These are phyloP conservation scores for Eupithecia subfuscata DNA, from an alignment of 2,888 invertebrate genomes.

Conservation along the genomic window DNA sequence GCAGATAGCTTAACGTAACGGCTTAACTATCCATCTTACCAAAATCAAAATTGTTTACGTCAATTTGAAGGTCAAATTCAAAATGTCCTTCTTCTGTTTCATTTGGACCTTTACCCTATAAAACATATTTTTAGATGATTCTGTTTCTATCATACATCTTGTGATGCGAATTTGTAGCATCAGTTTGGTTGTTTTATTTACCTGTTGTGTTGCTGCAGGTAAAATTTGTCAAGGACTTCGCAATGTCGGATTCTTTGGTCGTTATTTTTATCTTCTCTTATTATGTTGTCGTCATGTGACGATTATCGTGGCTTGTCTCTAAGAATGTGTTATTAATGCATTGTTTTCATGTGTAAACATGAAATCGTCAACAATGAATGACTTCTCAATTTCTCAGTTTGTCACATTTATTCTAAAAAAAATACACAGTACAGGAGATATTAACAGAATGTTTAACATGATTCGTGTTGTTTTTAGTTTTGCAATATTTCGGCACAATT, in stretches of 20 bases:
- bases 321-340: neutral
- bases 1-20: too few species aligned
- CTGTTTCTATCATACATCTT: constrained; percentile 9
- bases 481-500: too few species aligned
- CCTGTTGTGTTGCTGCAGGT: constrained; percentile 30
- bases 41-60: neutral
- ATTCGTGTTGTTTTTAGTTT: neutral
- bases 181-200: constrained; percentile 7
- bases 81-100: neutral
- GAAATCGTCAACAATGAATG: neutral
- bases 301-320: neutral
- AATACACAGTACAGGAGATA: too few species aligned
- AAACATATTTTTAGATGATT: neutral
- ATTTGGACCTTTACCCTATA: too few species aligned
- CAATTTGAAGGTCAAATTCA: neutral
- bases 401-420: neutral
- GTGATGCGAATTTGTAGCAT: constrained; percentile 13
- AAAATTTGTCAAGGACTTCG: constrained; percentile 34
- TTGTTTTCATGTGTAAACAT: neutral
- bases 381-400: neutral
- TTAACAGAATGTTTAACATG: too few species aligned
- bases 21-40: too few species aligned
- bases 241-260: constrained; percentile 35
- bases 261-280: constrained; percentile 16
- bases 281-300: constrained; percentile 14